These are phyloP conservation scores for Zaprionus bogoriensis DNA, from an alignment of 2,888 invertebrate genomes.

Conservation along the genomic window DNA sequence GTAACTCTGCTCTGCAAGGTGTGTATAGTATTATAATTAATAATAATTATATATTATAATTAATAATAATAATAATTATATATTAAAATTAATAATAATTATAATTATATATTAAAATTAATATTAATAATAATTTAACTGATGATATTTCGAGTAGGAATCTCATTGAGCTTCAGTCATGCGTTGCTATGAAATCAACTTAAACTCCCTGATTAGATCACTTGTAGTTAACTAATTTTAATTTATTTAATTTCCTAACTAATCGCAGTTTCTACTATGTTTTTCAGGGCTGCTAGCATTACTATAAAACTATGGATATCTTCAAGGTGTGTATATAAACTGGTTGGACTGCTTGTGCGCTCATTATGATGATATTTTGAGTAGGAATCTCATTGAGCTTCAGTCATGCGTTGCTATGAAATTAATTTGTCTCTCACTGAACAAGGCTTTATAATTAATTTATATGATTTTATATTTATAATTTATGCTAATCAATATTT, in stretches of 20 bases:
- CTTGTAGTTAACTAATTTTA: background rate
- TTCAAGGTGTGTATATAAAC: constrained; percentile 24
- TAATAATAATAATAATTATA: too few relatives aligned
- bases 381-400: constrained; percentile 79
- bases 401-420: constrained; percentile 72
- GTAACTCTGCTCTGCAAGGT: too few relatives aligned
- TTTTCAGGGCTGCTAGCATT: background rate
- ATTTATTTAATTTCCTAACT: background rate
- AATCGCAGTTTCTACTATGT: background rate
- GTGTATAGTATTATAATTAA: too few relatives aligned
- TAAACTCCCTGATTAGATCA: constrained; percentile 49
- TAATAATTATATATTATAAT: too few relatives aligned
- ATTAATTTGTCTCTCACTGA: constrained; percentile 62
- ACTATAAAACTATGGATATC: background rate
- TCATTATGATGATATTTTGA: constrained; percentile 53
- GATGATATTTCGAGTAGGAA: constrained; percentile 73
- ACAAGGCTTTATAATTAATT: background rate
- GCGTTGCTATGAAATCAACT: constrained; percentile 68
- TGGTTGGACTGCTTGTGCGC: background rate
- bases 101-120: background rate
- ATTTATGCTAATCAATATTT: background rate
- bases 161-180: constrained; percentile 77
- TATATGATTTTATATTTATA: background rate
- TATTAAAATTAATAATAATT: too few relatives aligned
- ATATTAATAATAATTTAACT: background rate